Percentiles rank a stretch among this genome's conserved stretches.
Conservation (phyloP, 2,888 invertebrate genomes). For the Aphidoletes aphidimyza region DNA sequence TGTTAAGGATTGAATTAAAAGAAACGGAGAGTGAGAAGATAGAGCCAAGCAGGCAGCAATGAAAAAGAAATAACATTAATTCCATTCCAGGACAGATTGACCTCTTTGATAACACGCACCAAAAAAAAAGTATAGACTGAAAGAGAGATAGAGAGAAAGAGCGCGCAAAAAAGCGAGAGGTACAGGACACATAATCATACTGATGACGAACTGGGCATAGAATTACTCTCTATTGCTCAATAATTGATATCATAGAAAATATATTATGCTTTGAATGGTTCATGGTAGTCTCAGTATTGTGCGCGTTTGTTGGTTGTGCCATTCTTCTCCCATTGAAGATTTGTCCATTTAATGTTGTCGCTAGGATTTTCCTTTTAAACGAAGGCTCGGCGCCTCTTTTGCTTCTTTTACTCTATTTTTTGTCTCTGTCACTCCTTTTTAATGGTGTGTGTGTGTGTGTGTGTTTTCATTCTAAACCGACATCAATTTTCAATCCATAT, state of each 20-base stretch:
- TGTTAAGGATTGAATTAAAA: conserved; percentile 37
- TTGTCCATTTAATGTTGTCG: conserved; percentile 5
- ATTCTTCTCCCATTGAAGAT: background rate
- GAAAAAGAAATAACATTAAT: conserved; percentile 10
- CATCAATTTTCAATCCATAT: conserved; percentile 8
- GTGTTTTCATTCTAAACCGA: too few relatives aligned
- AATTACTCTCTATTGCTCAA: conserved; percentile 21
- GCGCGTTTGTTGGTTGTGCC: background rate
- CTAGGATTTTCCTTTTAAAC: background rate
- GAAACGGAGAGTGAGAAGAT: too few relatives aligned
- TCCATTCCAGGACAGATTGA: conserved; percentile 8
- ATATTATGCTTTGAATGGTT: background rate
- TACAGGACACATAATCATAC: background rate
- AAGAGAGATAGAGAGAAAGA: background rate
- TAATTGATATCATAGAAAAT: conserved; percentile 25
- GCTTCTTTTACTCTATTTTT: background rate
- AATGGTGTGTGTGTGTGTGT: too few relatives aligned
- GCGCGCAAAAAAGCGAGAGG: background rate
- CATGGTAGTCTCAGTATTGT: background rate
- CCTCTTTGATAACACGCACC: conserved; percentile 37
- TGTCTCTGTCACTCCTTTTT: background rate
- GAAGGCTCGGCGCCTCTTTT: background rate
- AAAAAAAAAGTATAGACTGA: background rate
- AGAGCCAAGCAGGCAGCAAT: background rate
- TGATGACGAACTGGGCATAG: conserved; percentile 9